Base-by-base conservation (phyloP, 2,797 vertebrate genomes). In the Dromococcyx pavoninus region DNA sequence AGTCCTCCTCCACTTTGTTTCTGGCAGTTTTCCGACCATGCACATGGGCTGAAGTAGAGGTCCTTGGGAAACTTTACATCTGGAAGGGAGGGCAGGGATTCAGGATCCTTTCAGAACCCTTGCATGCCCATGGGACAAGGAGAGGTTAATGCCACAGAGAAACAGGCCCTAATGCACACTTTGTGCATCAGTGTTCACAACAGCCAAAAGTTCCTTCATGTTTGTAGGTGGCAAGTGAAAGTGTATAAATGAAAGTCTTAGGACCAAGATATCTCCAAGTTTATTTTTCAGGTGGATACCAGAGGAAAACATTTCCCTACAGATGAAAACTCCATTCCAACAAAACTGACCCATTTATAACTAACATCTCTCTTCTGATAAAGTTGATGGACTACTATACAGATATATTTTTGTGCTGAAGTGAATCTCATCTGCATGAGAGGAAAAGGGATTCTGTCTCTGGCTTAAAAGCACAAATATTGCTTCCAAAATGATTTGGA, bases 381-480 rank as follows among this genome's bases (percentile, higher is more conserved):
- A 81, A 72, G 14, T 76, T 81, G 6, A 64, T 81, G 88, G 60
- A 35, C 50, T 58, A n/a, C 39, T 30, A 14, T 48, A 58, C 10
- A 10, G 23, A 43, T 37, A 11, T n/a, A 74, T 64, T 73, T 81
- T 25, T 88, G 83, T 93, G 24, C 43, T 82, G 8, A 71, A 90
- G 22, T 82, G 91, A 88, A 14, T 88, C 39, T 91, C 72, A 94
- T 81, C 39, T 96, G 39, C 46, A 75, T 91, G 15, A 94, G 66
- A 93, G 94, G 92, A 39, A 94, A 88, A 39, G 1, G 5, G 94
- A 74, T 66, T 92, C 61, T 89, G 15, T 75, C 65, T 77, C 48
- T 86, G 69, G 88, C 58, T 92, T 86, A 93, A 89, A 95, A 83
- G 33, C 33, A 79, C 33, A 96, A 93, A 54, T 32, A 75, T 56